phyloP scores from a whole-genome alignment of 1,140 invertebrate genomes.

The Penaeus vannamei region DNA sequence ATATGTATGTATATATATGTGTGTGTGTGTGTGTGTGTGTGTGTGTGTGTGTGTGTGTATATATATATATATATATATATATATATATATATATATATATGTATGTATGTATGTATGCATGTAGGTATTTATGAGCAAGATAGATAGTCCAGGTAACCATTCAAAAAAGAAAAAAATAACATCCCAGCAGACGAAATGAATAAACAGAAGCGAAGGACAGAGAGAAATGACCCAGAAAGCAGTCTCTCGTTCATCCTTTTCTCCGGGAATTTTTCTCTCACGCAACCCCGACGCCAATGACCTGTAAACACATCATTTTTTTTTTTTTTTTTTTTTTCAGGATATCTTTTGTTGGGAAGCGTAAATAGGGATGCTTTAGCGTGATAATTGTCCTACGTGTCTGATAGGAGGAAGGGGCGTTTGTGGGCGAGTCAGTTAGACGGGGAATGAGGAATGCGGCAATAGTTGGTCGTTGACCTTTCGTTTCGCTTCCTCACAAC shows the following conservation, averaged over 20 bases:
- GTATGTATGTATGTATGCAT: neutral
- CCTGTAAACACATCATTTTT: neutral
- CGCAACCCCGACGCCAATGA: neutral
- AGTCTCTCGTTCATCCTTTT: neutral
- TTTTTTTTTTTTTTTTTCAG: neutral
- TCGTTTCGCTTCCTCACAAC: too few species aligned
- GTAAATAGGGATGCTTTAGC: too few species aligned
- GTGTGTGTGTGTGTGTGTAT: neutral
- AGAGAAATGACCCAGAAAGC: neutral
- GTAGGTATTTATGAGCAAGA: neutral
- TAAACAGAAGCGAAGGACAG: constrained; percentile 25
- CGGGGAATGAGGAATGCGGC: too few species aligned
- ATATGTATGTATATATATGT: constrained; percentile 21
- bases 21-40: neutral
- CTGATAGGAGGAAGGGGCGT: too few species aligned
- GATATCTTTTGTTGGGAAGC: neutral
- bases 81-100: neutral
- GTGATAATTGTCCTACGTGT: too few species aligned
- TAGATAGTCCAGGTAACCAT: neutral
- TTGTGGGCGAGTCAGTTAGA: too few species aligned
- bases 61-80: neutral
- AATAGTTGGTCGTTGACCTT: too few species aligned
- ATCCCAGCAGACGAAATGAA: neutral
- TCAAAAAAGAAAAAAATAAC: constrained; percentile 17
- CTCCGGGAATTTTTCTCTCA: neutral